Evolutionary conservation across 2,888 invertebrate species (phyloP).

Genomic region (Calephelis perditalis): DNA sequence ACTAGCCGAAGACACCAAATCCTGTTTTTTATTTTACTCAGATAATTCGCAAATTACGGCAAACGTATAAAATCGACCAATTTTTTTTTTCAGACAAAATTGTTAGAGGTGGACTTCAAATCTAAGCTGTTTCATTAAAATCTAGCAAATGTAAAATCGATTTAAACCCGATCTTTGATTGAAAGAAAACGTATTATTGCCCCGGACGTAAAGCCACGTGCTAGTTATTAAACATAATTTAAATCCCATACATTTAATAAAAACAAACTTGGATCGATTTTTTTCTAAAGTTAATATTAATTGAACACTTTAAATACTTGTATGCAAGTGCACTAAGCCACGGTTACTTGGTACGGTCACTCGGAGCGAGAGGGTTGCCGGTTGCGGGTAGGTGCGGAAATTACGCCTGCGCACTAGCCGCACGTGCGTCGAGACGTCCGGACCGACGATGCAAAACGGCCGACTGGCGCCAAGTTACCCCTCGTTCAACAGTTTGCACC

Average conservation of each 20-base stretch:
- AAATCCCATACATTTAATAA: not conserved
- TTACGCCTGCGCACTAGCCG: conserved; percentile 29
- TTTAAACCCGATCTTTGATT: no score
- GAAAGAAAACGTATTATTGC: no score
- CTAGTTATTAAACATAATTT: no score
- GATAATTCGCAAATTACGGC: no score
- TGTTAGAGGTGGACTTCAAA: no score
- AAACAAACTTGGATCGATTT: not conserved
- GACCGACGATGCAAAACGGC: conserved; percentile 50
- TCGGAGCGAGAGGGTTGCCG: not conserved
- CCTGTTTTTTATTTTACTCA: no score
- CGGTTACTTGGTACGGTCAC: conserved; percentile 3
- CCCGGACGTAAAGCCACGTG: no score
- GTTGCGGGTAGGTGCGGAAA: conserved; percentile 26
- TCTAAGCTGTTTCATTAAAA: no score
- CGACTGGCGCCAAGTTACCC: conserved; percentile 67
- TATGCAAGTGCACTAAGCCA: not conserved
- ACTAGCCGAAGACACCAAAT: no score
- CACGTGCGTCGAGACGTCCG: conserved; percentile 37
- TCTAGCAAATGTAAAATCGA: no score
- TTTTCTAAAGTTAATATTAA: not conserved
- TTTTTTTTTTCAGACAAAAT: no score
- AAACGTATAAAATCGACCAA: no score
- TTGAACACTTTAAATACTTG: not conserved
- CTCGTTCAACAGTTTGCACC: conserved; percentile 73